Conservation (phyloP, 2,113 vertebrate genomes). For the Bubo blakistoni region DNA sequence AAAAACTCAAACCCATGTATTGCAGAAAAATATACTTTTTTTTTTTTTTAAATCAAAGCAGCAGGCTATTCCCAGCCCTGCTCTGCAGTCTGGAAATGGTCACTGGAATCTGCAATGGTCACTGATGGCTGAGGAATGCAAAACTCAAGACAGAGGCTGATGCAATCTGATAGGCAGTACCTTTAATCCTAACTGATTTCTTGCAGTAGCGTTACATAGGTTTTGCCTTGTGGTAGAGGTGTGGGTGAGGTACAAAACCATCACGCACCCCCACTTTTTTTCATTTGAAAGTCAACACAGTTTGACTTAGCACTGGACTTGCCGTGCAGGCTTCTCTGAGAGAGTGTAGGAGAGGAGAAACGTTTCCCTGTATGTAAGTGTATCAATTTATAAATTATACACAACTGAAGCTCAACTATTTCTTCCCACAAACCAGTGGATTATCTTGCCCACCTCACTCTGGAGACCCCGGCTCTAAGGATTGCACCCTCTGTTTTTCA, state of each 20-base stretch:
- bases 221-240: accelerated
- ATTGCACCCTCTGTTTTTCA: not conserved
- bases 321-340: accelerated
- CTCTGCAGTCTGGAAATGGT: not conserved
- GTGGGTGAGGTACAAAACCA: not conserved
- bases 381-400: not conserved
- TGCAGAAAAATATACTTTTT: not conserved
- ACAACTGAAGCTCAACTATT: not conserved
- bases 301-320: not conserved
- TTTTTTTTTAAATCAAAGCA: not conserved
- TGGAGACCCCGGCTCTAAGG: not conserved
- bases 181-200: not conserved
- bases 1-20: not conserved
- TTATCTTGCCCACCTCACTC: not conserved
- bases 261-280: accelerated
- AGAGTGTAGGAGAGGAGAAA: not conserved
- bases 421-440: not conserved
- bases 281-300: not conserved
- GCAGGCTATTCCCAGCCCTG: not conserved
- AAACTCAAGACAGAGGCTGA: not conserved
- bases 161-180: not conserved
- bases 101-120: not conserved
- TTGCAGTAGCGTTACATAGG: not conserved
- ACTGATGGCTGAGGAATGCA: not conserved
- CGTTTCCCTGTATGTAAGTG: not conserved